Evolutionary conservation across 2,113 vertebrate genomes (phyloP).

Genomic region (Grantiella picta): DNA sequence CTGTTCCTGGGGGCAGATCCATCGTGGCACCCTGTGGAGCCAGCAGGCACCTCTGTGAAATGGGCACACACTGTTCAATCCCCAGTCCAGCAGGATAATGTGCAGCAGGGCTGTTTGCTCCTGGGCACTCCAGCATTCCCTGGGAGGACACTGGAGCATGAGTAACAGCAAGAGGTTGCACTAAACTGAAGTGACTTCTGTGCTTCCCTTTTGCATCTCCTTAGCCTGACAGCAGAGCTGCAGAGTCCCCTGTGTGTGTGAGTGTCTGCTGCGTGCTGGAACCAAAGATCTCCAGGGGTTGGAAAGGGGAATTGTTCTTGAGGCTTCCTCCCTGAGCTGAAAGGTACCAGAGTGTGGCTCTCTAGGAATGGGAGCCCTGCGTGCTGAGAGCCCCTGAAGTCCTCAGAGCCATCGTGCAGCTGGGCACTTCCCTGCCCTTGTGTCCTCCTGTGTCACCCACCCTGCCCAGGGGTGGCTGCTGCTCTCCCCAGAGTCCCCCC

Average conservation of each 20-base stretch:
- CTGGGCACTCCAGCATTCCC: background rate
- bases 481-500: background rate
- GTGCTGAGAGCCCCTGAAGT: accelerated
- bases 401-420: accelerated
- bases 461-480: background rate
- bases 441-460: background rate
- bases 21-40: background rate
- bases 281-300: accelerated
- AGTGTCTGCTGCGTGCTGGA: background rate
- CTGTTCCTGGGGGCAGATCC: background rate
- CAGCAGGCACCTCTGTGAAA: background rate
- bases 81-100: background rate
- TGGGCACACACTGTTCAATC: background rate
- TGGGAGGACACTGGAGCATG: background rate
- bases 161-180: background rate
- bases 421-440: background rate
- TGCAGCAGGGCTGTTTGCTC: background rate
- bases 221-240: background rate
- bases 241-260: background rate
- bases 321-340: background rate
- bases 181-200: background rate
- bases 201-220: background rate
- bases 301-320: background rate
- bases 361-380: background rate
- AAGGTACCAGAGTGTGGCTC: background rate